These are phyloP conservation scores for Sinocyclocheilus anshuiensis DNA, from an alignment of 2,113 vertebrate species.

Conservation along the genomic window DNA sequence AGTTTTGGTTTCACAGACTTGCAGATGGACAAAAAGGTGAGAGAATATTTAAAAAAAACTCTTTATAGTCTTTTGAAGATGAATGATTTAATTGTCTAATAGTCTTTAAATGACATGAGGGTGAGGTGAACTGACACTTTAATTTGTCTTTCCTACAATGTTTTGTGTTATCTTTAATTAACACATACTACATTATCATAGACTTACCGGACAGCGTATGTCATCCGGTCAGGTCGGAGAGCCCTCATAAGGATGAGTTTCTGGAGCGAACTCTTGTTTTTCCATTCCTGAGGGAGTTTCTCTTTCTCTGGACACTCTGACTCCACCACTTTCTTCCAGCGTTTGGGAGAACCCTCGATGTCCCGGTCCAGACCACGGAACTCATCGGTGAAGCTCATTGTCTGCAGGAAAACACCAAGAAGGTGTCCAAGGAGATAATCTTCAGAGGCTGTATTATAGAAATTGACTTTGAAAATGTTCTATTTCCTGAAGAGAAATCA, in stretches of 20 bases:
- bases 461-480: too few species aligned
- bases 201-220: constrained; percentile 74
- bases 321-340: constrained; percentile 76
- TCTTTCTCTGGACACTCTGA: constrained; percentile 79
- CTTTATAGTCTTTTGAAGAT: neutral
- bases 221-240: constrained; percentile 71
- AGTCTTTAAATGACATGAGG: neutral
- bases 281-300: constrained; percentile 78
- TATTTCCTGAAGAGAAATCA: too few species aligned
- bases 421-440: neutral
- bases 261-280: constrained; percentile 76
- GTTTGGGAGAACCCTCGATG: constrained; percentile 77
- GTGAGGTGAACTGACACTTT: neutral
- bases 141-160: neutral
- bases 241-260: constrained; percentile 78
- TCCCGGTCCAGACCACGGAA: constrained; percentile 76
- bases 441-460: too few species aligned
- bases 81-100: neutral
- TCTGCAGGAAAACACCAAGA: constrained; percentile 49
- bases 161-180: neutral
- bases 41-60: neutral
- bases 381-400: constrained; percentile 78
- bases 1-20: neutral
- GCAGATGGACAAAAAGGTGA: neutral
- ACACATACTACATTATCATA: constrained; percentile 14